Evolutionary conservation across 2,888 invertebrate species (phyloP).

Genomic region (Diloba caeruleocephala): DNA sequence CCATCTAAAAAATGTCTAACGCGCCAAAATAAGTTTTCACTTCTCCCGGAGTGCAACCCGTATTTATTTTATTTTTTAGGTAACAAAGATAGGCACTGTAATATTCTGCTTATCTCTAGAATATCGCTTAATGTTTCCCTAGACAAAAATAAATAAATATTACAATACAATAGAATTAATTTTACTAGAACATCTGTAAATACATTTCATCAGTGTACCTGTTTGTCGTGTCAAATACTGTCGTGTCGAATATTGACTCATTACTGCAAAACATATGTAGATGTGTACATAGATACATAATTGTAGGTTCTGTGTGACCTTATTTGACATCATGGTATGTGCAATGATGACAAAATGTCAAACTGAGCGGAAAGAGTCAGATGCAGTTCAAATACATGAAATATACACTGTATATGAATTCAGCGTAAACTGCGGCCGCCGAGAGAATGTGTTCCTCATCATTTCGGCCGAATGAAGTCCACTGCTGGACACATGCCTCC

Average conservation of each 20-base stretch:
- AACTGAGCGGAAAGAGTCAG: not conserved
- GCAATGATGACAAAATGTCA: not conserved
- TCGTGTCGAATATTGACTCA: conserved; percentile 31
- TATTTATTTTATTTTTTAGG: too few relatives aligned
- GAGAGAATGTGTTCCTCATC: too few relatives aligned
- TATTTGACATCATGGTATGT: conserved; percentile 1
- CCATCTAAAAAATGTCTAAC: too few relatives aligned
- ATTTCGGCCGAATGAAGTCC: too few relatives aligned
- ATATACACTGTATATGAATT: too few relatives aligned
- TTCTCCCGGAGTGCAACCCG: too few relatives aligned
- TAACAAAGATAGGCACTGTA: too few relatives aligned
- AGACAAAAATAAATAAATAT: conserved; percentile 21
- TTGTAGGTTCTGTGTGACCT: conserved; percentile 9
- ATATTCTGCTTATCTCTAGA: too few relatives aligned
- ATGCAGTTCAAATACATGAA: too few relatives aligned
- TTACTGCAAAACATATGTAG: conserved; percentile 29
- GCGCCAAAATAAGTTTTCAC: too few relatives aligned
- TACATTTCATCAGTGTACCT: conserved; percentile 32
- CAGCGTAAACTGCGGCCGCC: too few relatives aligned
- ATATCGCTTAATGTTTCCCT: not conserved
- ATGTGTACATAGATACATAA: conserved; percentile 6
- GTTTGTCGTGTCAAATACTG: conserved; percentile 42
- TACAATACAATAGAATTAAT: conserved; percentile 50
- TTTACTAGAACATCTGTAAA: conserved; percentile 44
- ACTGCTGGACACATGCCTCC: too few relatives aligned